These are phyloP conservation scores for Apocheima hispidaria DNA, from an alignment of 2,888 invertebrate species.

Conservation along the genomic window DNA sequence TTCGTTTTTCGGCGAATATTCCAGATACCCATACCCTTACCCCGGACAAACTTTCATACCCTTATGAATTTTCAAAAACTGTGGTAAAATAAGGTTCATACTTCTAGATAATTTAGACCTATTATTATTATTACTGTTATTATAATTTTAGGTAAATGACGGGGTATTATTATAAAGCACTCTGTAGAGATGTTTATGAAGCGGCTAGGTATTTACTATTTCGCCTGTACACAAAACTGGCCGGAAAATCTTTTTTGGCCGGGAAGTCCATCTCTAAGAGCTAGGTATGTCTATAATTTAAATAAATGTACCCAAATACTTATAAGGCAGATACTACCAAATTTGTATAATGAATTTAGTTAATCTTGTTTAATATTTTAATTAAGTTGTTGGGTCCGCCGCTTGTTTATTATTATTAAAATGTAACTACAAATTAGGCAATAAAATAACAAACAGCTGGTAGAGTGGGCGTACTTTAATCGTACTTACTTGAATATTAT, in stretches of 20 bases:
- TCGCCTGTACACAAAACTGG: background rate
- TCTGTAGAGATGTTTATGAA: too few relatives aligned
- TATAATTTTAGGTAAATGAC: too few relatives aligned
- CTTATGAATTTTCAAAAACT: too few relatives aligned
- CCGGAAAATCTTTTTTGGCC: background rate
- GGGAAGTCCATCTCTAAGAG: too few relatives aligned
- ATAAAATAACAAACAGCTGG: conserved; percentile 16
- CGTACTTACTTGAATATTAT: conserved; percentile 17
- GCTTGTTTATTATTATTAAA: conserved; percentile 30
- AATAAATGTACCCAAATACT: background rate
- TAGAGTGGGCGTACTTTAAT: conserved; percentile 21
- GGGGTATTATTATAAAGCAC: too few relatives aligned
- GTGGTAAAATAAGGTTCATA: too few relatives aligned
- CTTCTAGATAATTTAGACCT: too few relatives aligned
- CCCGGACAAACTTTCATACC: too few relatives aligned
- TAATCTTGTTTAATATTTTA: conserved; percentile 33
- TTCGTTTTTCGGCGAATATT: too few relatives aligned
- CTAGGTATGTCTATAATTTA: conserved; percentile 23
- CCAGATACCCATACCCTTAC: too few relatives aligned
- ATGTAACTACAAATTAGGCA: conserved; percentile 23
- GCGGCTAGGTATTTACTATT: too few relatives aligned
- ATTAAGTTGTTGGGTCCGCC: conserved; percentile 21
- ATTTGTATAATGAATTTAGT: conserved; percentile 26
- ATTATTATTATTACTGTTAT: too few relatives aligned
- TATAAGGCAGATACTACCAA: conserved; percentile 4